A percentile compares a stretch with the other conserved stretches of the same genome.
Conservation (phyloP, 2,797 vertebrate species). For the Hipposideros larvatus region DNA sequence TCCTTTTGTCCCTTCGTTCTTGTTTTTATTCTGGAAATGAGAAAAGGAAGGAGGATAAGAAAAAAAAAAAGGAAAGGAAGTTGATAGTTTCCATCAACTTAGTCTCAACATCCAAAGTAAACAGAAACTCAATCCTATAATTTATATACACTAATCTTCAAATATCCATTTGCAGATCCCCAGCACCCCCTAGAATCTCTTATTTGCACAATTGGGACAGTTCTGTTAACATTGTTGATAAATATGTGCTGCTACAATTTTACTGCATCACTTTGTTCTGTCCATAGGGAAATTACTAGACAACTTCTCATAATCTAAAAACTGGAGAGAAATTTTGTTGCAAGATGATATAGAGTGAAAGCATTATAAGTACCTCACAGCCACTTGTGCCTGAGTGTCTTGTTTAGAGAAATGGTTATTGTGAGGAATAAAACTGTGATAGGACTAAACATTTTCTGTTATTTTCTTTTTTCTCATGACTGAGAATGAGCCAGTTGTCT, state of each 20-base stretch:
- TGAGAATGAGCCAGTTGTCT: not conserved
- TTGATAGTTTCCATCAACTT: not conserved
- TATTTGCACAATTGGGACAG: not conserved
- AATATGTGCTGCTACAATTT: not conserved
- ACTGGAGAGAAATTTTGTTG: slow-evolving; percentile 41
- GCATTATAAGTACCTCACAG: slow-evolving; percentile 20
- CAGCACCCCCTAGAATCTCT: not conserved
- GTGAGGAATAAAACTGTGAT: slow-evolving; percentile 24
- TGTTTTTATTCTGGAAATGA: slow-evolving; percentile 1
- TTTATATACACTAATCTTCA: not conserved
- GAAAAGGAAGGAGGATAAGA: not conserved
- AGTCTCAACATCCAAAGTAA: not conserved
- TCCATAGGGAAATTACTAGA: slow-evolving; percentile 39
- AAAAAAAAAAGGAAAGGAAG: not conserved
- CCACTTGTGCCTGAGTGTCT: not conserved
- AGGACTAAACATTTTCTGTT: not conserved
- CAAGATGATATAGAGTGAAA: slow-evolving; percentile 22
- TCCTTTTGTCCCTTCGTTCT: not conserved
- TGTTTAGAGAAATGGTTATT: slow-evolving; percentile 42
- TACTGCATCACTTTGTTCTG: slow-evolving; percentile 45
- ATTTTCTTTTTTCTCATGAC: not conserved
- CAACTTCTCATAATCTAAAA: slow-evolving; percentile 53
- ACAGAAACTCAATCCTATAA: not conserved
- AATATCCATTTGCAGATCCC: not conserved
- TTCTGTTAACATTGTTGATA: slow-evolving; percentile 45